phyloP scores from a whole-genome alignment of 2,888 invertebrate genomes.

The Trichogramma evanescens region DNA sequence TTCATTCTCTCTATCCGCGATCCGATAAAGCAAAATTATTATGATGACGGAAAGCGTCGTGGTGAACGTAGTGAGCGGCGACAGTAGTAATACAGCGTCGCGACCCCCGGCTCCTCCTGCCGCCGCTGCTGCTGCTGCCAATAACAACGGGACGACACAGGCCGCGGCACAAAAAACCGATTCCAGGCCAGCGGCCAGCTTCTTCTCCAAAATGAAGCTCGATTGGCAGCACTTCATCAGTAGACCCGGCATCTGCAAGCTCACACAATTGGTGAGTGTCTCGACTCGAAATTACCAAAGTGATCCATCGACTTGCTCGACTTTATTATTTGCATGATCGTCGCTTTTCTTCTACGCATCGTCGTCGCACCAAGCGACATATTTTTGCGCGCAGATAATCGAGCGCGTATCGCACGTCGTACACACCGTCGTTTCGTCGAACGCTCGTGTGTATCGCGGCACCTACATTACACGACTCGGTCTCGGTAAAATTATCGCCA shows the following conservation, averaged over 20 bases:
- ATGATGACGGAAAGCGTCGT: conserved; percentile 79
- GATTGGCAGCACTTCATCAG: conserved; percentile 73
- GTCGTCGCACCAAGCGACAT: too few relatives aligned
- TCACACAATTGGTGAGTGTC: conserved; percentile 70
- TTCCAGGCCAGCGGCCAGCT: not conserved
- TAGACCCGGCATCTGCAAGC: conserved; percentile 73
- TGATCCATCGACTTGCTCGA: too few relatives aligned
- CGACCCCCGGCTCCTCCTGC: conserved; percentile 20
- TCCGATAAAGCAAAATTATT: not conserved
- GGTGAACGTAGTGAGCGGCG: conserved; percentile 62
- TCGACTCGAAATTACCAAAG: not conserved
- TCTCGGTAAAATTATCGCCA: too few relatives aligned
- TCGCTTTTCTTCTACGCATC: too few relatives aligned
- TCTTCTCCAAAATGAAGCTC: not conserved
- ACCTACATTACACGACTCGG: too few relatives aligned
- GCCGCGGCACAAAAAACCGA: not conserved
- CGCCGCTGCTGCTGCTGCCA: not conserved
- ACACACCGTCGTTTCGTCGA: too few relatives aligned
- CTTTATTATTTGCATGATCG: too few relatives aligned
- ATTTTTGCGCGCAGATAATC: too few relatives aligned
- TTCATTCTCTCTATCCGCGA: too few relatives aligned
- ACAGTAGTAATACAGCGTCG: conserved; percentile 42
- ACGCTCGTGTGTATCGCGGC: too few relatives aligned
- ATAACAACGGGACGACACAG: not conserved
- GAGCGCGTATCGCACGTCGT: too few relatives aligned